These are phyloP conservation scores for Callosobruchus maculatus DNA, from an alignment of 2,888 invertebrate genomes.

Conservation along the genomic window DNA sequence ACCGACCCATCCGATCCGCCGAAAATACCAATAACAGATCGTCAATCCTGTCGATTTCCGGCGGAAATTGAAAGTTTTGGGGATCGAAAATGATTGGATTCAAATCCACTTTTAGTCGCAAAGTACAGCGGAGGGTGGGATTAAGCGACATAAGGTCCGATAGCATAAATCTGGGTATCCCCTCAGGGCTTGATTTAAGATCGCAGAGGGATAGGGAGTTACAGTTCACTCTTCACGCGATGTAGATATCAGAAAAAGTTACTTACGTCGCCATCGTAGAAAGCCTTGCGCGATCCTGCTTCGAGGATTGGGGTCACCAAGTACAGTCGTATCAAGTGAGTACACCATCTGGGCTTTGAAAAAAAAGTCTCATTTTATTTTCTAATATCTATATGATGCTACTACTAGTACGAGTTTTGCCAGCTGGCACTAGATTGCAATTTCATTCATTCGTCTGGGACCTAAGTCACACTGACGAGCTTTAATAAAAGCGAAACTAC, in stretches of 20 bases:
- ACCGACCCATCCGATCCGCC: neutral
- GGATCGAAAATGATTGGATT: neutral
- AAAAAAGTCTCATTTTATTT: no score
- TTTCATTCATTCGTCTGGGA: no score
- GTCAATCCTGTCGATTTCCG: neutral
- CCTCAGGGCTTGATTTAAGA: neutral
- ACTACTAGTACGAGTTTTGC: no score
- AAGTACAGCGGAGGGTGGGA: neutral
- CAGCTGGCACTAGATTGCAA: no score
- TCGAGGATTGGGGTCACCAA: no score
- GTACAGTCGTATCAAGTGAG: no score
- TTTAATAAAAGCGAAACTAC: no score
- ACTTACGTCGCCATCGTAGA: no score
- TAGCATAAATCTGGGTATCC: neutral
- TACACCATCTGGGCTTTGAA: no score
- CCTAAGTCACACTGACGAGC: no score
- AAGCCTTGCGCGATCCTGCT: no score
- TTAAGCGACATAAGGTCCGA: neutral
- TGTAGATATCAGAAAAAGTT: neutral
- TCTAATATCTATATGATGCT: no score
- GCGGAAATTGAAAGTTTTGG: neutral
- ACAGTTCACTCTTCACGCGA: neutral
- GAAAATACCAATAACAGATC: neutral
- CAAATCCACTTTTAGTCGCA: neutral
- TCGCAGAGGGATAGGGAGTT: neutral